Conservation (phyloP, 2,888 invertebrate genomes). For the Macrosoma leucophasiata region DNA sequence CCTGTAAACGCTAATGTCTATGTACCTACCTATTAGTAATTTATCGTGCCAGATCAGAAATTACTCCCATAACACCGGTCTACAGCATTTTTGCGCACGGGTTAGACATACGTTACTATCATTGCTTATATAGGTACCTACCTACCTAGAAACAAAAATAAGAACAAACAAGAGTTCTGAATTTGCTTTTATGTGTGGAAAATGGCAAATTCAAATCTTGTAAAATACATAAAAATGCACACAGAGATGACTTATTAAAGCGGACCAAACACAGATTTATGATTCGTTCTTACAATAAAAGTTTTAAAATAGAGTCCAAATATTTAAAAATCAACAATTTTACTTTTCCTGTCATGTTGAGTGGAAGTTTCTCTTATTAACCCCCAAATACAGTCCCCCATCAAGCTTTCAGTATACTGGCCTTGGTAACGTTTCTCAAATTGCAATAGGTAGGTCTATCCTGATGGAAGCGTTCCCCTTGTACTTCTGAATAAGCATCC, state of each 20-base stretch:
- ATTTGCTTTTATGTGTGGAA: constrained; percentile 8
- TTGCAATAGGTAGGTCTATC: not conserved
- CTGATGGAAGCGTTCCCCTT: not conserved
- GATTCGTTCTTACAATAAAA: not conserved
- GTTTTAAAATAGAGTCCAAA: not conserved
- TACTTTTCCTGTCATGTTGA: constrained; percentile 7
- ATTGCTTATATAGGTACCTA: constrained; percentile 3
- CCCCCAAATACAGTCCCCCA: constrained; percentile 2
- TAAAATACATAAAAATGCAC: too few species aligned
- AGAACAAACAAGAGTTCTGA: constrained; percentile 5
- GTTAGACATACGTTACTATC: constrained; percentile 4
- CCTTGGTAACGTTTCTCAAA: not conserved
- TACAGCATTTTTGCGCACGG: too few species aligned
- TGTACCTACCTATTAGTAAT: too few species aligned
- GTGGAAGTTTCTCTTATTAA: constrained; percentile 6
- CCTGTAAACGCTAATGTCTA: too few species aligned
- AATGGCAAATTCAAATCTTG: constrained; percentile 2
- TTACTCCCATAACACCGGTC: too few species aligned
- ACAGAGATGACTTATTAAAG: too few species aligned
- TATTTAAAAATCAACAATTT: constrained; percentile 1
- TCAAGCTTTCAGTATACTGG: not conserved
- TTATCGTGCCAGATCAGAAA: too few species aligned
- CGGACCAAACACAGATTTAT: not conserved
- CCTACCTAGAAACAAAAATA: constrained; percentile 4
- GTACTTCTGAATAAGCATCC: not conserved